phyloP scores from a whole-genome alignment of 2,888 invertebrate genomes.

The Thereva nobilitata region DNA sequence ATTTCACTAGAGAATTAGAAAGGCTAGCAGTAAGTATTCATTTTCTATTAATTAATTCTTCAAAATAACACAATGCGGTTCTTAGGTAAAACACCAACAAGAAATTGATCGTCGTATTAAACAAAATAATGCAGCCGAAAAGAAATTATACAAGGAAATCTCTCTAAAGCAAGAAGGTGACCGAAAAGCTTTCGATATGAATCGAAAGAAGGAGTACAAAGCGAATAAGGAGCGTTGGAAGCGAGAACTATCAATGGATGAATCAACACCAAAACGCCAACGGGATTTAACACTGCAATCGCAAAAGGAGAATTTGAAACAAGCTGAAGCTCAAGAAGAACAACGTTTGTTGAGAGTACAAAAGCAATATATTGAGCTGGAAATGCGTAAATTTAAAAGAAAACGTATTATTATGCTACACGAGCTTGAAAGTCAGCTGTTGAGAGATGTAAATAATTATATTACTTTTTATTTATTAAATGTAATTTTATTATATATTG shows the following conservation, averaged over 20 bases:
- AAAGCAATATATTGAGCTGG: slow-evolving; percentile 87
- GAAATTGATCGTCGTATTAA: slow-evolving; percentile 81
- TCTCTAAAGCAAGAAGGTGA: slow-evolving; percentile 87
- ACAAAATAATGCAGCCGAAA: slow-evolving; percentile 85
- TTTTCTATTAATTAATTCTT: slow-evolving; percentile 3
- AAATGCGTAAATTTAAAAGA: slow-evolving; percentile 89
- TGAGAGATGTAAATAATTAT: slow-evolving; percentile 72
- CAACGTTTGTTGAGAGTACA: slow-evolving; percentile 85
- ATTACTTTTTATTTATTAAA: slow-evolving; percentile 6
- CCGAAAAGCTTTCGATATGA: slow-evolving; percentile 85
- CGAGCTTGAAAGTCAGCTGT: slow-evolving; percentile 86
- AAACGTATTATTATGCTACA: slow-evolving; percentile 86
- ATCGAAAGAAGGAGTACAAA: slow-evolving; percentile 96
- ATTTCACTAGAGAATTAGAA: slow-evolving; percentile 90
- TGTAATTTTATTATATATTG: slow-evolving; percentile 39
- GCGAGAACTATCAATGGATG: slow-evolving; percentile 88
- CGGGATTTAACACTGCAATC: slow-evolving; percentile 87
- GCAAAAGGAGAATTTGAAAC: slow-evolving; percentile 89
- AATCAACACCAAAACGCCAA: slow-evolving; percentile 88
- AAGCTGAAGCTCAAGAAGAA: slow-evolving; percentile 89
- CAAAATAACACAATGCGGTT: slow-evolving; percentile 11
- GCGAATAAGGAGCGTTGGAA: slow-evolving; percentile 96
- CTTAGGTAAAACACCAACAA: slow-evolving; percentile 72
- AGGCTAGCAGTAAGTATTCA: slow-evolving; percentile 69
- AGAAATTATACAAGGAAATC: slow-evolving; percentile 92